Evolutionary conservation across 2,888 invertebrate genomes (phyloP), one percentile per base, ranked within the genome.

Genomic region (Nipponacmea schrenckii): DNA sequence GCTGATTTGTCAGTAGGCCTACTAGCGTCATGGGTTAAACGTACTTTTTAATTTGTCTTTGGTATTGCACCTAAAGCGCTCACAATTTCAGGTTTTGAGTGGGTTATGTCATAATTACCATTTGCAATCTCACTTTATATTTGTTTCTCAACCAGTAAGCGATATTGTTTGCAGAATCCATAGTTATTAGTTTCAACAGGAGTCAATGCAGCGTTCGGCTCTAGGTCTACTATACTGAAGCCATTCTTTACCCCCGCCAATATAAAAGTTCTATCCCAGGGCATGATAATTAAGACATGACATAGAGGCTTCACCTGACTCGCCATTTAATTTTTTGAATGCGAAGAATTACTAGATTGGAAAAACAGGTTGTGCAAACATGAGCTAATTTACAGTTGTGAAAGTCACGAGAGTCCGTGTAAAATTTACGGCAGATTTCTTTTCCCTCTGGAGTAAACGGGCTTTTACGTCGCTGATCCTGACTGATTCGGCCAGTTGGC

Each of bases 371-470:
- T 12, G 67, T 62, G 50, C 73, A 73, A 48, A 20, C 56, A 64
- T 73, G 73, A 8, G 67, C 64, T 46, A 73, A 67, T 65, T 70
- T 64, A 39, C 70, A 68, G 15, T 70, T 26, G 0, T 67, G 39
- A 48, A 71, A 70, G 27, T 70, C 70, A 39, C 70, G 70, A 17
- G 12, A 45, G 24, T 66, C 64, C 0, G 68, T 31, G 20, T 74
- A 71, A 26, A 69, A 74, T 46, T 68, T 71, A 3, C 71, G 62
- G 15, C 69, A 74, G 3, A 74, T 74, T 62, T 71, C 71, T 4
- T 66, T 39, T 1, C 69, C 69, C 39, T 67, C 63, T 15, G 67
- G 66, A n/a, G 64, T 69, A n/a, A 71, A 71, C 4, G 74, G 71
- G 24, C 74, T 69, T 62, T 48, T 62, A 17, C 62, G 63, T 48